These are phyloP conservation scores for Thyatira batis DNA, from an alignment of 2,888 invertebrate species.

Conservation along the genomic window DNA sequence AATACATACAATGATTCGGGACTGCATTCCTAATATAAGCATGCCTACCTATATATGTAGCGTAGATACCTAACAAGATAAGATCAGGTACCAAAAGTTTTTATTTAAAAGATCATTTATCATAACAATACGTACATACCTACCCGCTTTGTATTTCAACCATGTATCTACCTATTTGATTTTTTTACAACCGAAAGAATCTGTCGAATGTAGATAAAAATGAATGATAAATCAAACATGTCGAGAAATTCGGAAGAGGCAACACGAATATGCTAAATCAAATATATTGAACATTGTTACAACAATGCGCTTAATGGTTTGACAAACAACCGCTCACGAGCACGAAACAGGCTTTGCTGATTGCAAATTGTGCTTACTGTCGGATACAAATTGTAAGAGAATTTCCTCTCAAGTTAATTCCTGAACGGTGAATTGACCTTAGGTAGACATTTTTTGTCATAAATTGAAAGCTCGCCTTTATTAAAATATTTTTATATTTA, in stretches of 20 bases:
- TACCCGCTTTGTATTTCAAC: neutral
- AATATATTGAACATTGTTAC: conserved; percentile 23
- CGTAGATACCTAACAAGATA: too few relatives aligned
- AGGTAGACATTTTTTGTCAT: conserved; percentile 46
- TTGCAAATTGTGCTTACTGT: conserved; percentile 75
- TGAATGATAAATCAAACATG: conserved; percentile 1
- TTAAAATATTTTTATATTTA: conserved; percentile 29
- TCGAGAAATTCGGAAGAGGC: neutral
- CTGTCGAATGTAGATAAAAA: neutral
- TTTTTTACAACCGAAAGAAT: neutral
- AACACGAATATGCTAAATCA: conserved; percentile 2
- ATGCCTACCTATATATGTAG: too few relatives aligned
- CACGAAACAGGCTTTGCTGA: conserved; percentile 69
- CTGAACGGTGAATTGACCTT: conserved; percentile 54
- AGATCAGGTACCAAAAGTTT: too few relatives aligned
- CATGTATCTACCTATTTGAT: neutral
- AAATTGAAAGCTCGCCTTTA: conserved; percentile 39
- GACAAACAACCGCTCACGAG: conserved; percentile 52
- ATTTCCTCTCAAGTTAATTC: conserved; percentile 63
- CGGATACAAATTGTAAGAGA: conserved; percentile 70
- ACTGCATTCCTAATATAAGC: too few relatives aligned
- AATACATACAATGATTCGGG: too few relatives aligned
- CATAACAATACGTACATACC: neutral
- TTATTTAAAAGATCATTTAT: too few relatives aligned
- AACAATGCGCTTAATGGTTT: conserved; percentile 52